A percentile compares a stretch with the other conserved stretches of the same genome.
Conservation (phyloP, 35 echinoderm and acorn worm species). For the Amphiura filiformis region DNA sequence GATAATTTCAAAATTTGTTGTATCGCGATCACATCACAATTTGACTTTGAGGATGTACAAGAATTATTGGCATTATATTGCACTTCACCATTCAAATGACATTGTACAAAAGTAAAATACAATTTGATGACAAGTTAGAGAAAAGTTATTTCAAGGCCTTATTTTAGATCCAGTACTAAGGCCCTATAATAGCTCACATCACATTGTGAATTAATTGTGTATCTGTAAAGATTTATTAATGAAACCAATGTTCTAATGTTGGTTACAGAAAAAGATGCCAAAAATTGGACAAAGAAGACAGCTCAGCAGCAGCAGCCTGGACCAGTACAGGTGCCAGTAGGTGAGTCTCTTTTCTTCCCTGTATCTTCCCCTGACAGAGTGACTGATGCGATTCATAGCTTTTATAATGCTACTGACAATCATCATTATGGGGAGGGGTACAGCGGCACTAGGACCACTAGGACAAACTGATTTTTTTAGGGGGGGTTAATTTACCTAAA, state of each 20-base stretch:
- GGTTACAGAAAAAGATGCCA: constrained; percentile 24
- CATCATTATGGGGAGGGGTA: background rate
- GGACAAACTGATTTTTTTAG: no score
- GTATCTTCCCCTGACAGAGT: background rate
- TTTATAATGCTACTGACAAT: background rate
- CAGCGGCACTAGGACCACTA: background rate
- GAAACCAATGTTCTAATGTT: background rate
- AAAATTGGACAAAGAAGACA: constrained; percentile 21
- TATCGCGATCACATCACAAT: no score
- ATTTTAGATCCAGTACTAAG: background rate
- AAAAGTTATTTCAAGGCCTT: background rate
- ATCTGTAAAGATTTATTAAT: background rate
- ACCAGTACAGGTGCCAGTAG: constrained; percentile 53
- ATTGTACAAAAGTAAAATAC: background rate
- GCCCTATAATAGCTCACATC: background rate
- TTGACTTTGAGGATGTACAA: no score
- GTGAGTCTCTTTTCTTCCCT: background rate
- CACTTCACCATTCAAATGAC: background rate
- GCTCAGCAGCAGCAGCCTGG: background rate
- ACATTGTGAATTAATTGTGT: background rate
- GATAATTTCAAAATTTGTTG: no score
- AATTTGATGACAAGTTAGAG: background rate
- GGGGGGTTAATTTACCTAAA: no score
- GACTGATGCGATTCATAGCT: no score
- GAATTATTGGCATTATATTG: no score